phyloP scores from a whole-genome alignment of 2,797 vertebrate species.

The Delichon dasypus region DNA sequence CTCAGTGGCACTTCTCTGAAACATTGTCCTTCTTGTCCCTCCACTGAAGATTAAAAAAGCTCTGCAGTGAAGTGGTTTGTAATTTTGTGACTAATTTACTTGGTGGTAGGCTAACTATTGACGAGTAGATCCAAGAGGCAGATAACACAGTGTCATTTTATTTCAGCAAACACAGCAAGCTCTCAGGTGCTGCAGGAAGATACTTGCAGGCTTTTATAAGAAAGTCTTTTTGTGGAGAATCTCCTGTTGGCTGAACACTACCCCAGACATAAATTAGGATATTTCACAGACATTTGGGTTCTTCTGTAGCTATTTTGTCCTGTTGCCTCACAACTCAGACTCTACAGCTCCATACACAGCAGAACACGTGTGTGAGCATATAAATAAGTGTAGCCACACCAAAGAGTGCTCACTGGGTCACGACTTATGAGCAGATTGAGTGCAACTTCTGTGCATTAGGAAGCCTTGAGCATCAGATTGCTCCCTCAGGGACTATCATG shows the following conservation, averaged over 20 bases:
- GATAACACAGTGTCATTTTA: neutral
- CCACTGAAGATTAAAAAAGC: neutral
- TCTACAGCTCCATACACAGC: neutral
- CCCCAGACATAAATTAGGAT: neutral
- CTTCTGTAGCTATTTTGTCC: neutral
- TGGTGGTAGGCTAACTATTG: neutral
- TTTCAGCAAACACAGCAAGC: neutral
- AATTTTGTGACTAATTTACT: neutral
- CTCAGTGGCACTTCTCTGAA: neutral
- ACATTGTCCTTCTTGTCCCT: neutral
- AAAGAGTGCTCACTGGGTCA: neutral
- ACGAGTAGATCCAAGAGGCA: neutral
- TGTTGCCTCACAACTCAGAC: neutral
- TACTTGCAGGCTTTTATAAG: neutral
- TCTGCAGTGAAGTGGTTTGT: neutral
- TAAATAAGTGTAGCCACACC: rapidly evolving
- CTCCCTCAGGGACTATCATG: neutral
- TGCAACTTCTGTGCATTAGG: neutral
- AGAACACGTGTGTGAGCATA: neutral
- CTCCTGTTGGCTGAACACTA: neutral
- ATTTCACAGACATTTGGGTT: neutral
- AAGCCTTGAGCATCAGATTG: neutral
- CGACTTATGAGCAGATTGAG: neutral
- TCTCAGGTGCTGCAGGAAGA: neutral
- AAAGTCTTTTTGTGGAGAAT: neutral